Base-by-base conservation (phyloP, 1,140 invertebrate genomes). In the Pteromalus puparum region DNA sequence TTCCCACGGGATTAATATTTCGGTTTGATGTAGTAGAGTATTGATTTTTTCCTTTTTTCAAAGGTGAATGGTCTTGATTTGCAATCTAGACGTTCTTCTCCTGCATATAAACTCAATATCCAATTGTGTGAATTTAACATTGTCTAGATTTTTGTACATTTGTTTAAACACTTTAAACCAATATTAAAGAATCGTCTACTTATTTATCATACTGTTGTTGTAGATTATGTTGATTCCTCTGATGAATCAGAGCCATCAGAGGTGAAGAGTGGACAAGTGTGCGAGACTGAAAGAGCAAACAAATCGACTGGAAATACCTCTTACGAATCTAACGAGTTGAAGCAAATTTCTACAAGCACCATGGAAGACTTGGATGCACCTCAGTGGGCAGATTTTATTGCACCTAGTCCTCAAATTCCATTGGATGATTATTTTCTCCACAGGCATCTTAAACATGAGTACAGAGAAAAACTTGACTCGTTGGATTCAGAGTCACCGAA, bases 351-450 rank as follows among this genome's bases (percentile, higher is more conserved):
- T 73, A 30, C 68, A 24, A 65, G 26, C 24, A 85, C 72, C 15
- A 90, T 91, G 90, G 90, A 87, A 38, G 81, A 87, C 18, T 84
- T 86, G 48, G 84, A 88, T 30, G 92, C 91, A 30, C 91, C 92
- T 2, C 91, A 91, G 26, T 92, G 90, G 90, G 86, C 87, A 53
- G 91, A 93, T 81, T 91, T 93, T 28, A 75, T 30, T 75, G 87
- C 81, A 1, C 48, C 79, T 0, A 92, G 89, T 77, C 89, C 91
- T 13, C 85, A 87, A 24, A 21, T 86, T 7, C 68, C 65, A 1
- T 70, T 72, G 2, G 89, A 90, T 12, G 87, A 87, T 34, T 92
- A 89, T 75, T 92, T 92, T 34, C 88, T 90, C 0, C 78, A 48
- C 6, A 42, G 70, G 15, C 87, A 90, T 30, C 53, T 81, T 9